Percentiles rank a stretch among this genome's conserved stretches.
phyloP scores from a whole-genome alignment of 2,888 invertebrate species.

The Strigamia maritima region DNA sequence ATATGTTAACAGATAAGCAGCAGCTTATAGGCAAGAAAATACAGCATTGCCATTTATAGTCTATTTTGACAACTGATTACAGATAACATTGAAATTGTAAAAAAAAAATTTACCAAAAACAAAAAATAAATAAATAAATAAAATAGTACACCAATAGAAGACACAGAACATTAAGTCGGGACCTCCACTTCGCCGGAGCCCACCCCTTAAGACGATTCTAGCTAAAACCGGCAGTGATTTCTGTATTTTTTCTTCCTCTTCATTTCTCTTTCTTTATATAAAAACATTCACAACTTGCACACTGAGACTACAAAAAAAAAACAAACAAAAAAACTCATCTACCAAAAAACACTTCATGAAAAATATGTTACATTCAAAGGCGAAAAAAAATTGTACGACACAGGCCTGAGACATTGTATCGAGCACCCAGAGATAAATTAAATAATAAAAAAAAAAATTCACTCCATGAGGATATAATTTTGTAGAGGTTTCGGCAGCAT shows the following conservation, averaged over 20 bases:
- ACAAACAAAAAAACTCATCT: conserved; percentile 19
- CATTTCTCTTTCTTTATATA: neutral
- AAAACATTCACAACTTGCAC: conserved; percentile 7
- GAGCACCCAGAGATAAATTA: neutral
- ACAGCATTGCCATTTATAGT: too few species aligned
- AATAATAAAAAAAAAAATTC: neutral
- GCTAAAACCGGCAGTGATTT: conserved; percentile 11
- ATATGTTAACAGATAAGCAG: too few species aligned
- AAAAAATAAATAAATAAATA: too few species aligned
- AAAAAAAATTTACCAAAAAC: too few species aligned
- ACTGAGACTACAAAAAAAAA: neutral
- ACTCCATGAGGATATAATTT: conserved; percentile 42
- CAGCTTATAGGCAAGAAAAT: too few species aligned
- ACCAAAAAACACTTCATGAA: neutral
- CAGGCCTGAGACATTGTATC: conserved; percentile 6
- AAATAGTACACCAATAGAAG: too few species aligned
- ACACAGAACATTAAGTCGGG: too few species aligned
- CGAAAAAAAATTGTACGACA: neutral
- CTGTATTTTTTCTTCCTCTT: too few species aligned
- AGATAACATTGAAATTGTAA: too few species aligned
- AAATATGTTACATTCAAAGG: neutral
- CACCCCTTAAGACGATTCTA: too few species aligned
- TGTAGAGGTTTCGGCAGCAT: conserved; percentile 41
- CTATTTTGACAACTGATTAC: too few species aligned
- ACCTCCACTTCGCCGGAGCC: too few species aligned